phyloP scores from a whole-genome alignment of 2,113 vertebrate species.

The Pygoscelis antarcticus region DNA sequence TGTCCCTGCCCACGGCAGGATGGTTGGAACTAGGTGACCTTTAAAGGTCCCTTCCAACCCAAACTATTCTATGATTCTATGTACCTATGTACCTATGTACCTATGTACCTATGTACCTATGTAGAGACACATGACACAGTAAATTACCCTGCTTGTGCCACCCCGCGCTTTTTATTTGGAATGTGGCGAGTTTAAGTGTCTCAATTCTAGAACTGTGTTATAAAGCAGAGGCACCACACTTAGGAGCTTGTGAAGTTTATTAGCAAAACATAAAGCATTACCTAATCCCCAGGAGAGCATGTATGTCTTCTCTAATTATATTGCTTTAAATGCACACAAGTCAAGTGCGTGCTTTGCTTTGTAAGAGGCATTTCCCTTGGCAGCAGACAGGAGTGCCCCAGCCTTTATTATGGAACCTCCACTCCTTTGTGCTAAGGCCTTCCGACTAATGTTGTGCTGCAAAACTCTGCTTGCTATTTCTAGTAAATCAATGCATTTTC shows the following conservation, averaged over 20 bases:
- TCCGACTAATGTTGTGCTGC: background rate
- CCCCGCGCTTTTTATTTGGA: background rate
- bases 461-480: background rate
- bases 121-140: background rate
- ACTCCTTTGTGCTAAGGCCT: background rate
- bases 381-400: background rate
- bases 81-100: too few relatives aligned
- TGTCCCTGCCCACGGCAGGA: too few relatives aligned
- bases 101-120: background rate
- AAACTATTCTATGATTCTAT: too few relatives aligned
- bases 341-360: background rate
- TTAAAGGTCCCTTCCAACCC: too few relatives aligned
- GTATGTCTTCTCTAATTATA: background rate
- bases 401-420: background rate
- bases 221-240: background rate
- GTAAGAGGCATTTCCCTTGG: background rate
- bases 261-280: background rate
- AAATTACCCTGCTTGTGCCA: background rate
- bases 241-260: background rate
- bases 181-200: background rate
- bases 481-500: background rate
- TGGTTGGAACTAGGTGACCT: too few relatives aligned
- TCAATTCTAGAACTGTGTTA: background rate
- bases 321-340: background rate
- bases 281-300: background rate